These are phyloP conservation scores for Hirudo medicinalis DNA, from an alignment of 1,140 invertebrate species.

Conservation along the genomic window DNA sequence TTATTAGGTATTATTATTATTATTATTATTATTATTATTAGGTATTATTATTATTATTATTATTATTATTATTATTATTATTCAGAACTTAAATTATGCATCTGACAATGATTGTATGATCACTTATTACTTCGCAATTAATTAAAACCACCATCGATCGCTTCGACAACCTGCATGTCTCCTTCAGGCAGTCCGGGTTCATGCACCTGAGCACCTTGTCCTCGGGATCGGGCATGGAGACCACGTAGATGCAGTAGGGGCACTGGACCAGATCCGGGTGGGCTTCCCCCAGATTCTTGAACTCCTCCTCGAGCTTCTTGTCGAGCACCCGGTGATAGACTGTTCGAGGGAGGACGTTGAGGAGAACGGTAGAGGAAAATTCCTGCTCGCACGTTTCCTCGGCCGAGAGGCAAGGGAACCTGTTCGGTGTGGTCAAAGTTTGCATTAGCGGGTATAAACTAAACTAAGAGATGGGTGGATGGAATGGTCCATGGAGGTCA, in stretches of 20 bases:
- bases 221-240: slow-evolving; percentile 46
- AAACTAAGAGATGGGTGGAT: no score
- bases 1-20: slow-evolving; percentile 4
- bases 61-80: slow-evolving; percentile 12
- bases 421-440: no score
- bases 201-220: slow-evolving; percentile 53
- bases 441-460: no score
- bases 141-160: not conserved
- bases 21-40: not conserved
- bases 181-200: slow-evolving; percentile 53
- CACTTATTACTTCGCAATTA: no score
- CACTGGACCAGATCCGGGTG: slow-evolving; percentile 33
- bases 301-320: slow-evolving; percentile 48
- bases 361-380: not conserved
- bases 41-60: not conserved
- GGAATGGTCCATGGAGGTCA: no score
- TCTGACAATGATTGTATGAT: no score
- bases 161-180: slow-evolving; percentile 47
- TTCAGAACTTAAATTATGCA: not conserved
- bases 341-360: not conserved
- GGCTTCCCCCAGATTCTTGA: slow-evolving; percentile 42
- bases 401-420: not conserved
- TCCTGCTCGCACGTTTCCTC: not conserved
- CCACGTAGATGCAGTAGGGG: slow-evolving; percentile 52
- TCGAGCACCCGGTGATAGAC: not conserved